phyloP scores from a whole-genome alignment of 1,140 invertebrate species.

The Caenorhabditis briggsae region DNA sequence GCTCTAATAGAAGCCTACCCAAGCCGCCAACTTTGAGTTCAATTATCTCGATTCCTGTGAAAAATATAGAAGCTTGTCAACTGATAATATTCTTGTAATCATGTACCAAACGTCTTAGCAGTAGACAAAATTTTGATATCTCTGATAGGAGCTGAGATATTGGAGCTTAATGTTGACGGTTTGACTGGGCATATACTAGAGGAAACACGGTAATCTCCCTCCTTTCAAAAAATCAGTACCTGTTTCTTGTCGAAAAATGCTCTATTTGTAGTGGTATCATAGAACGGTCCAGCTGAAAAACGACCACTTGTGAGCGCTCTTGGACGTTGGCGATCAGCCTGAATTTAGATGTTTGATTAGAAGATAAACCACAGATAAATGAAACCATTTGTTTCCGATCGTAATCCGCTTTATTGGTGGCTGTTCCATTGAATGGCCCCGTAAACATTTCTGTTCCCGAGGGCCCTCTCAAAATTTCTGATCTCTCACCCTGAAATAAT shows the following conservation, averaged over 20 bases:
- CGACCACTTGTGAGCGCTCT: neutral
- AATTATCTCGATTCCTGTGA: too few species aligned
- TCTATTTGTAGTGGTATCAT: constrained; percentile 37
- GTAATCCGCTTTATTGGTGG: constrained; percentile 51
- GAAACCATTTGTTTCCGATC: constrained; percentile 18
- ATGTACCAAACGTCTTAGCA: too few species aligned
- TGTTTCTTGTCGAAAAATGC: constrained; percentile 42
- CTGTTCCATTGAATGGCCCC: constrained; percentile 46
- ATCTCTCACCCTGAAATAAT: constrained; percentile 48
- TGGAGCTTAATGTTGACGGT: too few species aligned
- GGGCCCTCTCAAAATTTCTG: constrained; percentile 15
- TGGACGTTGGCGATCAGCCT: constrained; percentile 35
- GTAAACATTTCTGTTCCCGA: constrained; percentile 23
- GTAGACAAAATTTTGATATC: too few species aligned
- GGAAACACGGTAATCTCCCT: too few species aligned
- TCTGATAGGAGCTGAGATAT: too few species aligned
- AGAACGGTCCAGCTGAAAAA: constrained; percentile 21
- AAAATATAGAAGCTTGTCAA: too few species aligned
- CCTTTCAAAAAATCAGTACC: neutral
- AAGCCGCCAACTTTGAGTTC: too few species aligned
- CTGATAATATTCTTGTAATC: too few species aligned
- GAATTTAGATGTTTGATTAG: neutral
- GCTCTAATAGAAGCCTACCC: too few species aligned
- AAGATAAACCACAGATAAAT: neutral
- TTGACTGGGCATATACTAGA: too few species aligned